Evolutionary conservation across 1,140 invertebrate species (phyloP).

Genomic region (Acromyrmex echinatior): DNA sequence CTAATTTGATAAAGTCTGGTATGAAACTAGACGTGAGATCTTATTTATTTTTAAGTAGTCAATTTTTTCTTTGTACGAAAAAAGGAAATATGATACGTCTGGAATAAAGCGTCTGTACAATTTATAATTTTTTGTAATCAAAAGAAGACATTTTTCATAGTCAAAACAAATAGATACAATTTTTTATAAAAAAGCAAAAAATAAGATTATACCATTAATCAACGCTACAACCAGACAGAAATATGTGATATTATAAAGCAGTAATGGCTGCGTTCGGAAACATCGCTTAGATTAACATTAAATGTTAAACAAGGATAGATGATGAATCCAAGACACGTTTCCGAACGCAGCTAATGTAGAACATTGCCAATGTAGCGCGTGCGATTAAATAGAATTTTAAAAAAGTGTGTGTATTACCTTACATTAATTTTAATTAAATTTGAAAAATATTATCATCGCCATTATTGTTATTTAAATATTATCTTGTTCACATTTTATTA

Average conservation of each 20-base stretch:
- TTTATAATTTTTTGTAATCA: no score
- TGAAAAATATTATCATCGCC: background rate
- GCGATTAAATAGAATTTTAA: background rate
- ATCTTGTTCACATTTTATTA: background rate
- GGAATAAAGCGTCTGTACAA: background rate
- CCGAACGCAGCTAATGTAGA: background rate
- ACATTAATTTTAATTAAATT: background rate
- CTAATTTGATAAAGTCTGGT: background rate
- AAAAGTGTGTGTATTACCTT: background rate
- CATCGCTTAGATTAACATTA: no score
- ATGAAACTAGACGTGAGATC: slow-evolving; percentile 9
- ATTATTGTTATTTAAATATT: background rate
- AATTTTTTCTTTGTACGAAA: background rate
- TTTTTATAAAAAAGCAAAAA: background rate
- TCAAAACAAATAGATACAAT: background rate
- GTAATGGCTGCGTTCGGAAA: no score
- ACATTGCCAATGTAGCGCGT: background rate
- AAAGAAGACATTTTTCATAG: background rate
- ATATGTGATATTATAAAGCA: background rate
- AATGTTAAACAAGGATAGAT: no score
- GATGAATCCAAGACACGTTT: no score
- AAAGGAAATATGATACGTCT: background rate
- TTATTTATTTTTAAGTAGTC: background rate
- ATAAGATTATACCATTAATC: background rate
- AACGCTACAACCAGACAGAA: background rate